These are phyloP conservation scores for Ectobius pallidus DNA, from an alignment of 2,888 invertebrate species.

Conservation along the genomic window DNA sequence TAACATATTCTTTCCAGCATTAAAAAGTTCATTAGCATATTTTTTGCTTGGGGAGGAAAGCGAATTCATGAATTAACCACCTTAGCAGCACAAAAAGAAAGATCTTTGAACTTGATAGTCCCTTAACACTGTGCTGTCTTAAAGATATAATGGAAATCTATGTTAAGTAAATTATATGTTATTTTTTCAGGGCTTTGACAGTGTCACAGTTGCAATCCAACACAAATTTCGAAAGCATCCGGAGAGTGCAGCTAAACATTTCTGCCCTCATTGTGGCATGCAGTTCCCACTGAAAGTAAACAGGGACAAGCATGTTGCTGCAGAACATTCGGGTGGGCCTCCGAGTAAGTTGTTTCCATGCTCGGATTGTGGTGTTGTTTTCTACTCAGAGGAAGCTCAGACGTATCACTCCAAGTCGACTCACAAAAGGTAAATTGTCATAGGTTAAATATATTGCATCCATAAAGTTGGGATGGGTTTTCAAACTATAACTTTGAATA, in stretches of 20 bases:
- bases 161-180: too few species aligned
- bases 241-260: constrained; percentile 66
- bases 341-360: constrained; percentile 54
- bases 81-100: too few species aligned
- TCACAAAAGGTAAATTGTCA: constrained; percentile 57
- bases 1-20: too few species aligned
- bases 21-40: too few species aligned
- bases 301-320: constrained; percentile 62
- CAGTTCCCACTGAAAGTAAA: constrained; percentile 67
- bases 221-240: constrained; percentile 72
- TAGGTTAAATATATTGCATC: not conserved
- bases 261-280: constrained; percentile 71
- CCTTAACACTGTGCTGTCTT: too few species aligned
- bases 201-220: constrained; percentile 63
- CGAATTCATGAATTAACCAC: too few species aligned
- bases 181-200: constrained; percentile 45
- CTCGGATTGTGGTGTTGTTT: constrained; percentile 62
- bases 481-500: too few species aligned
- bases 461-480: too few species aligned
- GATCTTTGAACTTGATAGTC: too few species aligned
- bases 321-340: constrained; percentile 54
- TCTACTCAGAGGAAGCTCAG: constrained; percentile 62
- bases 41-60: too few species aligned
- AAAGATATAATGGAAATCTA: too few species aligned
- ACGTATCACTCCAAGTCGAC: constrained; percentile 62